These are phyloP conservation scores for Salmo trutta DNA, from an alignment of 2,797 vertebrate genomes.

Conservation along the genomic window DNA sequence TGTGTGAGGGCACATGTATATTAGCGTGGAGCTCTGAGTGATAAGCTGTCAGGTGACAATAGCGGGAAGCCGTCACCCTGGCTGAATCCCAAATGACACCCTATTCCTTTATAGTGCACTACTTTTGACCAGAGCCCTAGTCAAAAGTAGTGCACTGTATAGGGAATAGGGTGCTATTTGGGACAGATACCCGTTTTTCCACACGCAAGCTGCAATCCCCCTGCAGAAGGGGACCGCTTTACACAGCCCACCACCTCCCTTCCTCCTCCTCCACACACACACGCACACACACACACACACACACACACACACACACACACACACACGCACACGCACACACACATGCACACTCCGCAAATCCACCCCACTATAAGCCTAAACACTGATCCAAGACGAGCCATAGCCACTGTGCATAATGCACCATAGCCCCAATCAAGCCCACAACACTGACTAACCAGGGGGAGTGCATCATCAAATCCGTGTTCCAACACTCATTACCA, in stretches of 20 bases:
- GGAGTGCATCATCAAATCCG: conserved; percentile 55
- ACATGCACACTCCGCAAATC: neutral
- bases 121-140: neutral
- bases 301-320: neutral
- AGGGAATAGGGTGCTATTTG: too few species aligned
- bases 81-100: neutral
- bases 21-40: conserved; percentile 46
- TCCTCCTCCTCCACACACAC: conserved; percentile 9
- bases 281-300: conserved; percentile 12
- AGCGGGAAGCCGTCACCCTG: conserved; percentile 47
- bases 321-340: conserved; percentile 12
- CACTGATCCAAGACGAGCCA: conserved; percentile 16
- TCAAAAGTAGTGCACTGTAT: too few species aligned
- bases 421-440: neutral
- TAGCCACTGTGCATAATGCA: conserved; percentile 1
- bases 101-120: neutral
- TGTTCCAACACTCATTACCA: conserved; percentile 56
- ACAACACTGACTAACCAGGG: conserved; percentile 18
- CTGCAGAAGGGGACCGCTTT: conserved; percentile 27
- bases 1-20: conserved; percentile 18
- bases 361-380: too few species aligned
- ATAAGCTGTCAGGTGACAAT: conserved; percentile 60
- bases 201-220: conserved; percentile 25
- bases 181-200: too few species aligned
- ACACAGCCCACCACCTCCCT: neutral